Percentiles rank a stretch among this genome's conserved stretches.
Evolutionary conservation across 2,113 vertebrate genomes (phyloP).

Genomic region (Spermophilus dauricus): DNA sequence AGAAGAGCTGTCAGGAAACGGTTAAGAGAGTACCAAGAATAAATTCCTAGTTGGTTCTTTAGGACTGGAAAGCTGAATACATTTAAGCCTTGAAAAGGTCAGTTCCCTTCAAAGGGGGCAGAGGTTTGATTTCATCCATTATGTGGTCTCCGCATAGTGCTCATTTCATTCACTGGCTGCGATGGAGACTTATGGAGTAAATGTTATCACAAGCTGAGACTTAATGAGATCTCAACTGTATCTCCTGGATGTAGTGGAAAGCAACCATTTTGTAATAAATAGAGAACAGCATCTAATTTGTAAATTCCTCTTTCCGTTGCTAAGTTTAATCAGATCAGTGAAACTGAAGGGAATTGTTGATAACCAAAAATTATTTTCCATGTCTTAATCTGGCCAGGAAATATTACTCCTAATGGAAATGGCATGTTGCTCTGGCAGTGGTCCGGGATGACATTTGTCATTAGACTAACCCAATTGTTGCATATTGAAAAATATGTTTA

Average conservation of each 20-base stretch:
- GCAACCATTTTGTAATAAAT: constrained; percentile 80
- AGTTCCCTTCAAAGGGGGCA: constrained; percentile 63
- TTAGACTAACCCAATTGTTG: constrained; percentile 75
- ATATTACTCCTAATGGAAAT: constrained; percentile 66
- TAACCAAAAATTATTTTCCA: constrained; percentile 77
- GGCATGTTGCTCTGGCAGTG: constrained; percentile 57
- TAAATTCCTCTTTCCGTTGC: constrained; percentile 79
- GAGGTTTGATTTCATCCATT: constrained; percentile 49
- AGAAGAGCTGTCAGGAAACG: constrained; percentile 32
- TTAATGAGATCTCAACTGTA: constrained; percentile 68
- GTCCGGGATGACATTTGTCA: constrained; percentile 70
- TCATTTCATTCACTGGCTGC: constrained; percentile 54
- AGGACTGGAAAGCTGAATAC: constrained; percentile 22
- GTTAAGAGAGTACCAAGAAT: constrained; percentile 28
- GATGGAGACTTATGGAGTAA: constrained; percentile 68
- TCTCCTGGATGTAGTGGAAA: constrained; percentile 73
- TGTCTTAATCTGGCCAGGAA: constrained; percentile 78
- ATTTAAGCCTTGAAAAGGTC: constrained; percentile 67
- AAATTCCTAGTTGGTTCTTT: constrained; percentile 48
- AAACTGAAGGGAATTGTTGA: constrained; percentile 78
- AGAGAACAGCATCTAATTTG: constrained; percentile 78
- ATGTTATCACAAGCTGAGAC: constrained; percentile 76
- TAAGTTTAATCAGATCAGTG: constrained; percentile 81
- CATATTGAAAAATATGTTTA: constrained; percentile 68
- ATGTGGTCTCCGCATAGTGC: neutral